phyloP scores from a whole-genome alignment of 2,797 vertebrate species.

The Xiphophorus birchmanni region DNA sequence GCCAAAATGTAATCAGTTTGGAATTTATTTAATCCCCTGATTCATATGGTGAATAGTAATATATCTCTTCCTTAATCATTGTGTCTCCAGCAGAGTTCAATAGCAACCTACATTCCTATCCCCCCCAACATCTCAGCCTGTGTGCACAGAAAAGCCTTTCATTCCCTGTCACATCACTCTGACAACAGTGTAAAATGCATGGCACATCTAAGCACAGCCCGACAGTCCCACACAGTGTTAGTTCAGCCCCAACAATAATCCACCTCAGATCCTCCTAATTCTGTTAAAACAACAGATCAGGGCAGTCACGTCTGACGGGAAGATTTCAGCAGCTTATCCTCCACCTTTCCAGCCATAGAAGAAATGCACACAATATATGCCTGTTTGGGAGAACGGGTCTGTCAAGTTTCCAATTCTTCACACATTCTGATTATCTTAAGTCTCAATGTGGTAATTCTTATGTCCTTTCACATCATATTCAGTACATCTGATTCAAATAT shows the following conservation, averaged over 20 bases:
- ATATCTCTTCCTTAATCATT: conserved; percentile 74
- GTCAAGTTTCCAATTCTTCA: conserved; percentile 15
- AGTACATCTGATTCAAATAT: background rate
- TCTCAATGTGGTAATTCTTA: background rate
- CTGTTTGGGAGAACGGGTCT: conserved; percentile 26
- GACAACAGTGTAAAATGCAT: conserved; percentile 74
- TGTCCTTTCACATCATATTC: background rate
- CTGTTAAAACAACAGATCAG: conserved; percentile 76
- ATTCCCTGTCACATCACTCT: conserved; percentile 74
- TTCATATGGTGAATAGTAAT: conserved; percentile 74
- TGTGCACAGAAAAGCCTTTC: conserved; percentile 77
- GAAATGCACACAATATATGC: conserved; percentile 49
- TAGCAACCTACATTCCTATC: conserved; percentile 65
- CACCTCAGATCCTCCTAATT: conserved; percentile 73
- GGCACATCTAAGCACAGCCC: conserved; percentile 72
- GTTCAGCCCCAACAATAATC: conserved; percentile 71
- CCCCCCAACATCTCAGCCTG: conserved; percentile 60
- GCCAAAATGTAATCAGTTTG: conserved; percentile 77
- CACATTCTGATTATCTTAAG: conserved; percentile 14
- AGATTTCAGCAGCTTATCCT: conserved; percentile 69
- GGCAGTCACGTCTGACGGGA: conserved; percentile 63
- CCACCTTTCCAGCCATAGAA: conserved; percentile 51
- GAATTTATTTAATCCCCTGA: conserved; percentile 79
- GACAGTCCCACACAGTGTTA: conserved; percentile 62
- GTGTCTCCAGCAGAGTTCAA: conserved; percentile 73